phyloP scores from a whole-genome alignment of 2,888 invertebrate genomes.

The Acronicta alni region DNA sequence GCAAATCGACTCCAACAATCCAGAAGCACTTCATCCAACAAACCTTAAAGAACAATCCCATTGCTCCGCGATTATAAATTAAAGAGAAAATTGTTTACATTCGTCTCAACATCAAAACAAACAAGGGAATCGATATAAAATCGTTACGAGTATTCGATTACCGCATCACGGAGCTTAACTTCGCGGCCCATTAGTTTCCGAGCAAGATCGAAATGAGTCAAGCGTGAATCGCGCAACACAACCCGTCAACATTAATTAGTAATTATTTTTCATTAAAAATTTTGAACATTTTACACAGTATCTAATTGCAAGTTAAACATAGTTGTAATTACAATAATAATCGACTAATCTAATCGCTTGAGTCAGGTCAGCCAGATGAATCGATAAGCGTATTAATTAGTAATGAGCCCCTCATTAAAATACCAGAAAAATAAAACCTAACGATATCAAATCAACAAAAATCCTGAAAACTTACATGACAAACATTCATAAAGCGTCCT shows the following conservation, averaged over 20 bases:
- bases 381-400: too few species aligned
- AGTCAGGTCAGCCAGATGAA: too few species aligned
- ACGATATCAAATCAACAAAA: too few species aligned
- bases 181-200: slow-evolving; percentile 38
- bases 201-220: slow-evolving; percentile 42
- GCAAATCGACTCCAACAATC: slow-evolving; percentile 12
- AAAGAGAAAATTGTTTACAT: slow-evolving; percentile 7
- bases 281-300: too few species aligned
- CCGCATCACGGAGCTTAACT: slow-evolving; percentile 42
- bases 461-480: neutral
- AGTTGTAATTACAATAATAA: too few species aligned
- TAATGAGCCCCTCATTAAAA: too few species aligned
- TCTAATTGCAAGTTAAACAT: too few species aligned
- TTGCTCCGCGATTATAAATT: slow-evolving; percentile 15
- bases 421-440: too few species aligned
- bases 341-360: too few species aligned
- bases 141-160: slow-evolving; percentile 46
- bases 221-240: slow-evolving; percentile 30
- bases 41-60: slow-evolving; percentile 19
- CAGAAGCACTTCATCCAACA: slow-evolving; percentile 7
- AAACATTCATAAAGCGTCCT: slow-evolving; percentile 5
- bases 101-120: slow-evolving; percentile 9
- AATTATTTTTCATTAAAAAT: neutral
- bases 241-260: slow-evolving; percentile 36
- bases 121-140: slow-evolving; percentile 37